A percentile compares a stretch with the other conserved stretches of the same genome.
phyloP scores from a whole-genome alignment of 2,797 vertebrate species.

The Emys orbicularis region DNA sequence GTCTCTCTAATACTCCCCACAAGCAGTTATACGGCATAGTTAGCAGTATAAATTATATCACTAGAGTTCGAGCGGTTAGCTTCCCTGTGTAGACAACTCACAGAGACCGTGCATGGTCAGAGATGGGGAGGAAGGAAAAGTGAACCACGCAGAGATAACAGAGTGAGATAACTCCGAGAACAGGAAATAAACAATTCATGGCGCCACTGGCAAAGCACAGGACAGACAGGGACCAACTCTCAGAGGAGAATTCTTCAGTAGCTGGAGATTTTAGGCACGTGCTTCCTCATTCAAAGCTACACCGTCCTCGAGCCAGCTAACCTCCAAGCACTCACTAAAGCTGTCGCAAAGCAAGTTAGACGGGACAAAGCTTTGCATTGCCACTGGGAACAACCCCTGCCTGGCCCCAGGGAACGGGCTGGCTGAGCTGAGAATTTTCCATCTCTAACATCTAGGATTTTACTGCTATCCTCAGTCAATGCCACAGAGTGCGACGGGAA shows the following conservation, averaged over 20 bases:
- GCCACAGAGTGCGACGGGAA: not conserved
- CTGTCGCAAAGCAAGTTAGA: too few species aligned
- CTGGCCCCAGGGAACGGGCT: too few species aligned
- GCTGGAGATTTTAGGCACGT: too few species aligned
- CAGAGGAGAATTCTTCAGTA: not conserved
- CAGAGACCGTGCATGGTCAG: not conserved
- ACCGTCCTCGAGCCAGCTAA: not conserved
- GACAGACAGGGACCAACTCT: too few species aligned
- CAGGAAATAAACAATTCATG: not conserved
- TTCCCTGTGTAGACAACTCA: not conserved
- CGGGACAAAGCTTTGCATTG: not conserved
- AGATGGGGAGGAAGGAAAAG: not conserved
- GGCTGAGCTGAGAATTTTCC: not conserved
- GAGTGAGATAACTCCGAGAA: not conserved
- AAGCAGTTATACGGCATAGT: fast-evolving
- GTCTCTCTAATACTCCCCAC: not conserved
- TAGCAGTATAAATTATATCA: not conserved
- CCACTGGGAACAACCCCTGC: not conserved
- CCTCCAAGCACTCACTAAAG: not conserved
- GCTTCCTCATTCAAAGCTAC: not conserved
- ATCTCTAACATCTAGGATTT: too few species aligned
- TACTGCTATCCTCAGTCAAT: not conserved
- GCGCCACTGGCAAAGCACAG: not conserved
- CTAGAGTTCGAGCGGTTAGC: too few species aligned
- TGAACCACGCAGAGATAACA: not conserved